A percentile compares a stretch with the other conserved stretches of the same genome.
Evolutionary conservation across 2,888 invertebrate species (phyloP).

Genomic region (Malachius bipustulatus): DNA sequence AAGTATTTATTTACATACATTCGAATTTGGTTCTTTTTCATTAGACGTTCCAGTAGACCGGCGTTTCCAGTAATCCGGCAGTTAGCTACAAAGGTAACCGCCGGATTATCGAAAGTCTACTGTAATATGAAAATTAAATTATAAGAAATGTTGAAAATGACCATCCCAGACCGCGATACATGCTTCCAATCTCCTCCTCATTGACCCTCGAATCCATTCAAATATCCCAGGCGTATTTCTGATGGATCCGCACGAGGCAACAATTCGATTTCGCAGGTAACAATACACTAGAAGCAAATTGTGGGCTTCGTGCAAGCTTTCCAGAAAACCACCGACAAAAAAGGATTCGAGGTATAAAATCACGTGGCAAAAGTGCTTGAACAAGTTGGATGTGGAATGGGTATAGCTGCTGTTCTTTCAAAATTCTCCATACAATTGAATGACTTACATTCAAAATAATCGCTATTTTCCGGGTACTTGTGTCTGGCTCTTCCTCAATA

Average conservation of each 20-base stretch:
- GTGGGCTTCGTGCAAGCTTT: constrained; percentile 1
- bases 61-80: no score
- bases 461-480: constrained; percentile 6
- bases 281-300: background rate
- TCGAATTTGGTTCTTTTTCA: no score
- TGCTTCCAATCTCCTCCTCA: background rate
- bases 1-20: no score
- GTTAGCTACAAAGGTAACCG: no score
- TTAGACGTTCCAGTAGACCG: no score
- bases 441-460: background rate
- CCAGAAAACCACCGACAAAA: background rate
- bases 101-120: no score
- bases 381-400: background rate
- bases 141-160: background rate
- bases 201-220: background rate
- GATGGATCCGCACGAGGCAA: background rate
- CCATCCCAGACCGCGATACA: background rate
- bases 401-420: background rate
- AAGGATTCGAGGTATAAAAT: background rate
- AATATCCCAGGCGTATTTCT: no score
- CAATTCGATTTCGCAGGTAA: background rate
- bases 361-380: constrained; percentile 1
- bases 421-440: background rate
- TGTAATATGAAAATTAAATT: no score
- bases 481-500: constrained; percentile 3